Percentiles rank a stretch among this genome's conserved stretches.
Evolutionary conservation across 35 echinoderm and acorn worm genomes (phyloP).

Genomic region (Eucidaris tribuloides): DNA sequence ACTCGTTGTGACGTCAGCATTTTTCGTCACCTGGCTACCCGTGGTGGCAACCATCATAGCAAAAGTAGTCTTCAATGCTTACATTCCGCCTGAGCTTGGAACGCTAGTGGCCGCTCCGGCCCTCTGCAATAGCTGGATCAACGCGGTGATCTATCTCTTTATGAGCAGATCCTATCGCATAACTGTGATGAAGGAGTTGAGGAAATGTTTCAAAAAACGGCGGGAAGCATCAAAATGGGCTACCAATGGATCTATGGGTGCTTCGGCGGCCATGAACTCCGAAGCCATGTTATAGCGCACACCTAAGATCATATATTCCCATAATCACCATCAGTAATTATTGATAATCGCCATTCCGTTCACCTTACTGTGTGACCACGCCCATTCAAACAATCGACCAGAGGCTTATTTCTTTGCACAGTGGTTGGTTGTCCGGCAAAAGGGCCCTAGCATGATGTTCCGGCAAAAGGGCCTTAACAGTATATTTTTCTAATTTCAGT

Average conservation of each 20-base stretch:
- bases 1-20: conserved; percentile 3
- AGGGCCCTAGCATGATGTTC: no score
- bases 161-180: not conserved
- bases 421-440: no score
- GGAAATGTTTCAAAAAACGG: conserved; percentile 1
- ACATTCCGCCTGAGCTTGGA: not conserved
- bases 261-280: not conserved
- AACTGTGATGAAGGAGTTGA: not conserved
- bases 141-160: conserved; percentile 11
- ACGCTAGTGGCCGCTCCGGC: not conserved
- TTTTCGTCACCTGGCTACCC: conserved; percentile 16
- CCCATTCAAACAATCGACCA: no score
- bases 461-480: no score
- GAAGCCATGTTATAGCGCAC: not conserved
- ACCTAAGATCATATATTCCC: no score
- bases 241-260: not conserved
- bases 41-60: not conserved
- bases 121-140: conserved; percentile 11
- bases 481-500: no score
- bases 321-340: no score
- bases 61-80: not conserved
- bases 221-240: conserved; percentile 18
- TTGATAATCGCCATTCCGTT: no score
- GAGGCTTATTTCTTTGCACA: no score
- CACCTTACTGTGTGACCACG: no score